Base-by-base conservation (phyloP, 2,797 vertebrate genomes). In the Alosa sapidissima region DNA sequence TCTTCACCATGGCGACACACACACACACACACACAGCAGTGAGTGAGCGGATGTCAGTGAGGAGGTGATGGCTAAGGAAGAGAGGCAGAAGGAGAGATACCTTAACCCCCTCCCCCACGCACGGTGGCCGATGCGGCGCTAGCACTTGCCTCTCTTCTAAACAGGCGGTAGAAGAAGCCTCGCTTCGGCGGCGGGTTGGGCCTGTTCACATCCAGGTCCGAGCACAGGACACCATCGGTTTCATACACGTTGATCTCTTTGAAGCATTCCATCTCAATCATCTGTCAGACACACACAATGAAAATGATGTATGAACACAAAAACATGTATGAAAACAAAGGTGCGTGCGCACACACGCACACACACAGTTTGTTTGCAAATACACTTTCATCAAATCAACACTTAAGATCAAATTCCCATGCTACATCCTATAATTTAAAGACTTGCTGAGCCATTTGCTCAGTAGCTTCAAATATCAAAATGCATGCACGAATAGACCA, bases 211-310 rank as follows among this genome's bases (percentile, higher is more conserved):
- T 97, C 95, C 90, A 94, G 91, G 83, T 95, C 93, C 9, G 94
- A 68, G 86, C 94, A 92, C 91, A 94, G 90, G 52, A 90, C 91
- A 85, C 95, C 94, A 60, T 96, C 95, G 0, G 92, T 93, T 92
- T 95, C 95, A 58, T 91, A 95, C 24, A 96, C 92, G 49, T 96
- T 97, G 91, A 98, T 95, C 92, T 98, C 97, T 92, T 97, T 96
- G 93, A 98, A 98, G 91, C 97, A 98, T 88, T 95, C 96, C 0
- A 97, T 97, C 93, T 98, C 97, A n/a, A 98, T 98, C 96, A 98
- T 98, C 97, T 98, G 83, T n/a, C 41, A 86, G 5, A 87, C n/a
- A 52, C 24, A 82, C 81, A 54, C 28, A 60, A 28, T 28, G 6
- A n/a, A 8, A 24, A 2, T 7, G 19, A 28, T n/a, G 41, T 62